phyloP scores from a whole-genome alignment of 2,888 invertebrate genomes.

The Colostygia pectinataria region DNA sequence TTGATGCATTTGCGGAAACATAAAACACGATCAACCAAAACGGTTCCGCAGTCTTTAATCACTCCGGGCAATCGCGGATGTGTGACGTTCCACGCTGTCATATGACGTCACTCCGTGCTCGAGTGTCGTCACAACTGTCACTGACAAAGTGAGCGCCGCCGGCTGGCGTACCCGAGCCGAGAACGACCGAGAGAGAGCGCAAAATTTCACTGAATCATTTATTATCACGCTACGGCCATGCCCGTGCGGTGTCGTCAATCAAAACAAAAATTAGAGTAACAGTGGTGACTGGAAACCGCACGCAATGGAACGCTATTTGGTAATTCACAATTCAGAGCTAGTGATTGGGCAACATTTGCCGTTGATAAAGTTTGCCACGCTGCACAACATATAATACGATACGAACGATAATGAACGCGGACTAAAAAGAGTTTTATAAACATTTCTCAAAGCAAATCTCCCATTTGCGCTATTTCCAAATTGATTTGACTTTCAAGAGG shows the following conservation, averaged over 20 bases:
- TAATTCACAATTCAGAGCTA: conserved; percentile 30
- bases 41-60: conserved; percentile 28
- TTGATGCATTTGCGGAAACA: conserved; percentile 17
- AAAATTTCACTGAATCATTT: conserved; percentile 48
- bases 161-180: conserved; percentile 14
- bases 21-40: conserved; percentile 16
- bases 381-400: conserved; percentile 20
- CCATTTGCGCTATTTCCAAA: conserved; percentile 15
- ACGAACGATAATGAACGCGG: conserved; percentile 21
- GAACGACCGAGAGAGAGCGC: conserved; percentile 25
- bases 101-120: conserved; percentile 33
- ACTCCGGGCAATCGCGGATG: conserved; percentile 17
- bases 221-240: conserved; percentile 41
- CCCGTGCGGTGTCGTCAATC: conserved; percentile 39
- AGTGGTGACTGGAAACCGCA: conserved; percentile 27
- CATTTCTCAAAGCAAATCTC: conserved; percentile 25
- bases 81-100: conserved; percentile 35
- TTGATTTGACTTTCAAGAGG: neutral
- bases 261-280: conserved; percentile 37
- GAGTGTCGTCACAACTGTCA: conserved; percentile 39
- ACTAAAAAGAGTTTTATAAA: conserved; percentile 24
- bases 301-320: conserved; percentile 33
- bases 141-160: conserved; percentile 31
- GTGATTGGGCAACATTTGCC: conserved; percentile 29
- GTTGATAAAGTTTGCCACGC: conserved; percentile 31